Conservation (phyloP, 2,888 invertebrate genomes). For the Willowsia nigromaculata region DNA sequence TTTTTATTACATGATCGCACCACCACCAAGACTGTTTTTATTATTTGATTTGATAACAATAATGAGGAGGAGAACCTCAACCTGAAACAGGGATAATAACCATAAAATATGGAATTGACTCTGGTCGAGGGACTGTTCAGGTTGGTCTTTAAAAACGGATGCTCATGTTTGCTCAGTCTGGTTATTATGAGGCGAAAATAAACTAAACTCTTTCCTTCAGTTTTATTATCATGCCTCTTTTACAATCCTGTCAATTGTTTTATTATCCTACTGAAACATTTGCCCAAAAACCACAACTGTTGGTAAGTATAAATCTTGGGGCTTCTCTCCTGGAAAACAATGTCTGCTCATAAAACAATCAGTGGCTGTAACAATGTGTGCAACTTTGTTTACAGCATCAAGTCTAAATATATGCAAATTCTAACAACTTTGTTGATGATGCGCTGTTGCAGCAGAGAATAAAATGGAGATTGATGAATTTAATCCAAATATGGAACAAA, state of each 20-base stretch:
- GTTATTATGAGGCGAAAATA: neutral
- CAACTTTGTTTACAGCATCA: neutral
- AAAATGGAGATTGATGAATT: neutral
- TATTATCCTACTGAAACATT: constrained; percentile 7
- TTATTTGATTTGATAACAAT: constrained; percentile 41
- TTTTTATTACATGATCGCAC: constrained; percentile 21
- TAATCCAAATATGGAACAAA: constrained; percentile 13
- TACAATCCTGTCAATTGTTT: constrained; percentile 44
- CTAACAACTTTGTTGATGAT: neutral
- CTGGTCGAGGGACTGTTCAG: neutral
- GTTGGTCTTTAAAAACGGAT: constrained; percentile 28
- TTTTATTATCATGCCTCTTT: constrained; percentile 21
- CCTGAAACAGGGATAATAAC: constrained; percentile 14
- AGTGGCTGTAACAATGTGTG: neutral
- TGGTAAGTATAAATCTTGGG: neutral
- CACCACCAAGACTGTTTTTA: constrained; percentile 20
- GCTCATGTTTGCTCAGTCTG: constrained; percentile 37
- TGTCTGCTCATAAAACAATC: neutral
- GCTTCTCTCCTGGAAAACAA: neutral
- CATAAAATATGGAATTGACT: constrained; percentile 41
- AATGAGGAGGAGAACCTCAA: constrained; percentile 24
- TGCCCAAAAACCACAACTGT: neutral
- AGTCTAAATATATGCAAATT: neutral
- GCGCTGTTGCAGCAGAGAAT: neutral
- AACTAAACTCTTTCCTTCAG: neutral